Percentiles rank a stretch among this genome's conserved stretches.
These are phyloP conservation scores for Leptosomus discolor DNA, from an alignment of 2,113 vertebrate species.

Conservation along the genomic window DNA sequence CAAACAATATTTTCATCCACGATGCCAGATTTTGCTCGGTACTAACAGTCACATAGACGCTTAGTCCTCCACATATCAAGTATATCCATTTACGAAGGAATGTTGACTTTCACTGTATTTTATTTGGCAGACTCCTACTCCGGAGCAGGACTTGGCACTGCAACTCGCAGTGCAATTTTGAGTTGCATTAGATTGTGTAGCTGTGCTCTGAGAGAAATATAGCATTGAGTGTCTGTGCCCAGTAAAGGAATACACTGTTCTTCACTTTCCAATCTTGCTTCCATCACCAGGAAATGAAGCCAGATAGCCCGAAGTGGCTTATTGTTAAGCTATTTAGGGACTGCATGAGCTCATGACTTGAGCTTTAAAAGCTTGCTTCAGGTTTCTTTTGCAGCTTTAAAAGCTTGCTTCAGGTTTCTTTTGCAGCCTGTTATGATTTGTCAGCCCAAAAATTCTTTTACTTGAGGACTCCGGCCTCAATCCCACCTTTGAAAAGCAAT, in stretches of 20 bases:
- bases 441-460: background rate
- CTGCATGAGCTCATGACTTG: background rate
- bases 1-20: background rate
- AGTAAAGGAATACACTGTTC: background rate
- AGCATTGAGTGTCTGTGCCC: background rate
- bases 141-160: conserved; percentile 33
- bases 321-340: conserved; percentile 14
- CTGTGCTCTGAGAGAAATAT: background rate
- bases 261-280: background rate
- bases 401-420: conserved; percentile 19
- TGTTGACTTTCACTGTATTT: conserved; percentile 17
- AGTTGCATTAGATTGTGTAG: background rate
- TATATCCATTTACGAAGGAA: conserved; percentile 18
- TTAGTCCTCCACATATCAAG: background rate
- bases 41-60: background rate
- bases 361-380: background rate
- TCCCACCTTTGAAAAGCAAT: background rate
- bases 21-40: background rate
- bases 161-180: background rate
- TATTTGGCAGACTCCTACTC: conserved; percentile 22
- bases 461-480: background rate
- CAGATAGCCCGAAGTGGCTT: conserved; percentile 7
- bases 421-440: background rate
- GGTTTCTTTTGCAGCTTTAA: conserved; percentile 37
- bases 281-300: conserved; percentile 26